Percentiles rank a stretch among this genome's conserved stretches.
Conservation (phyloP, 2,888 invertebrate species). For the Cerastoderma edule region DNA sequence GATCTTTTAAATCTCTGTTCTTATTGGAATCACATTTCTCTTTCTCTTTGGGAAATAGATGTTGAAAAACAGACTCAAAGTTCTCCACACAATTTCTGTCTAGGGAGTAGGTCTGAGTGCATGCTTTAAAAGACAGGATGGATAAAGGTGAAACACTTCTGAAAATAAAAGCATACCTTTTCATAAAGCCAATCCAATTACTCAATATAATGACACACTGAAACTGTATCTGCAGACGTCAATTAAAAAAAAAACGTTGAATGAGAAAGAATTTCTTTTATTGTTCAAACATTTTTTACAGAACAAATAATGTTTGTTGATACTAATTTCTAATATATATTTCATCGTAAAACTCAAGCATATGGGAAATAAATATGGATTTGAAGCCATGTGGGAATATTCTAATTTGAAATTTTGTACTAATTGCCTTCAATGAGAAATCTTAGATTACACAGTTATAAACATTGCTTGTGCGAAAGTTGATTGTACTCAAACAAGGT, state of each 20-base stretch:
- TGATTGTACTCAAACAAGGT: no score
- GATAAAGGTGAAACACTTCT: conserved; percentile 50
- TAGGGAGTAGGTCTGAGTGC: conserved; percentile 41
- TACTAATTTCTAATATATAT: not conserved
- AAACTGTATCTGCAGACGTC: no score
- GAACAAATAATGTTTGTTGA: not conserved
- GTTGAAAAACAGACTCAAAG: conserved; percentile 12
- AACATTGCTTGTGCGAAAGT: no score
- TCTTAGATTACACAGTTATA: no score
- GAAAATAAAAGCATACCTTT: no score
- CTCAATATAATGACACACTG: no score
- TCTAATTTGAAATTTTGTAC: no score
- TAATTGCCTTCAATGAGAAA: no score
- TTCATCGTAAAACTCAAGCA: conserved; percentile 11
- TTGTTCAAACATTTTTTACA: not conserved
- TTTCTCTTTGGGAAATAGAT: conserved; percentile 4
- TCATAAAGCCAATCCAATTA: no score
- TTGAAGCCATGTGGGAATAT: no score
- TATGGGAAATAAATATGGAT: no score
- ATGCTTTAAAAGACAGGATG: conserved; percentile 44
- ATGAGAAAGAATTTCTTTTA: not conserved
- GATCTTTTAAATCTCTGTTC: no score
- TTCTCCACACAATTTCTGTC: conserved; percentile 30
- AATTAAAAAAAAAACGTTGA: not conserved
- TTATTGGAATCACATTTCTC: not conserved